Base-by-base conservation (phyloP, 1,140 invertebrate species). In the Leptinotarsa defecta region DNA sequence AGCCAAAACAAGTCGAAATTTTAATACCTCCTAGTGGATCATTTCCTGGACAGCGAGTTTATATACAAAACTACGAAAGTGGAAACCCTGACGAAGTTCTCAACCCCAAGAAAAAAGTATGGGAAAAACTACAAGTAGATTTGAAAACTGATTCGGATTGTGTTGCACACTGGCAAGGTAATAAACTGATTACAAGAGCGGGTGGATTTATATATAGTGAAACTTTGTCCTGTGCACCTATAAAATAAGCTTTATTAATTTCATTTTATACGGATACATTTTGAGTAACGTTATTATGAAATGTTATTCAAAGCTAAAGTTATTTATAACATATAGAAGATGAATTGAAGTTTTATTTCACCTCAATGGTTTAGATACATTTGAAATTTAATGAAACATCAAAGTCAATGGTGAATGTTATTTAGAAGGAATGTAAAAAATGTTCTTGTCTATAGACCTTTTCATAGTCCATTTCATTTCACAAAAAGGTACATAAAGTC, bases 41-140 rank as follows among this genome's bases (percentile, higher is more conserved):
- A 76, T 87, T 88, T 52, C 89, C 94, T 19, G 97, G 97, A 61
- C 96, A 98, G 79, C 90, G 89, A 83, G 90, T 98, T 20, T 84
- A 91, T 74, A 89, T 96, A 65, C 95, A 97, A 84, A 94, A 92
- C 62, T 84, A 79, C 74, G 94, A 95, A 87, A 85, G 85, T 81
- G 94, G 94, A 52, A 87, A 87, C 63, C 92, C 96, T 17, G 96
- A 98, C 87, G 92, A 92, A 13, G 90, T 94, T 65, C 87, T 99
- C 4, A 99, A 99, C 87, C 97, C 97, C 8, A 99, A 99, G 85
- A 99, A 99, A 86, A 99, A 99, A 90, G 89, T 98, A 15, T 98
- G 97, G 96, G 97, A 99, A 84, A 96, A 95, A 84, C 83, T 96
- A 48, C 93, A 94, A 83, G 90, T 89, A 71, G 94, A 96, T 87